A percentile compares a stretch with the other conserved stretches of the same genome.
Conservation (phyloP, 2,888 invertebrate genomes). For the Autographa pulchrina region DNA sequence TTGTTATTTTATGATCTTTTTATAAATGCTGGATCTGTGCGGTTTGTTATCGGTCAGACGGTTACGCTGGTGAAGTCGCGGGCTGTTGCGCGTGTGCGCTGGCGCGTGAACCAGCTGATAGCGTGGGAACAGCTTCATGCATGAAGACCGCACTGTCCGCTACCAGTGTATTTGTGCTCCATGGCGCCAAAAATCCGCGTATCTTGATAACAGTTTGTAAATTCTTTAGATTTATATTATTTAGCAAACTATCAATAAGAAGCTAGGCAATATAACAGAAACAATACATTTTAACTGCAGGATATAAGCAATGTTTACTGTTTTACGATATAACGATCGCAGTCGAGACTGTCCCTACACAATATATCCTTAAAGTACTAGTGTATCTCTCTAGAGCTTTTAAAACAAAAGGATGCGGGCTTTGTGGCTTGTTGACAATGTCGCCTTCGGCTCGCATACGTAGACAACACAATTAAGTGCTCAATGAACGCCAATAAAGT, state of each 20-base stretch:
- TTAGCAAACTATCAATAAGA: neutral
- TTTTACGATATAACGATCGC: constrained; percentile 32
- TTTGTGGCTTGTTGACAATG: constrained; percentile 65
- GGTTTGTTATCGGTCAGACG: constrained; percentile 61
- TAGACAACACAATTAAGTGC: constrained; percentile 74
- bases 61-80: constrained; percentile 69
- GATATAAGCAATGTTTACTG: neutral
- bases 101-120: constrained; percentile 84
- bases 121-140: constrained; percentile 83
- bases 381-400: constrained; percentile 71
- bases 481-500: constrained; percentile 66
- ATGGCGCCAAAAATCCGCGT: constrained; percentile 48
- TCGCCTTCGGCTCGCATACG: constrained; percentile 66
- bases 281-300: neutral
- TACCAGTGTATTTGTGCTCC: constrained; percentile 44
- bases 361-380: constrained; percentile 40
- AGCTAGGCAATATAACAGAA: neutral
- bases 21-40: constrained; percentile 27
- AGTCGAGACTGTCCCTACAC: constrained; percentile 56
- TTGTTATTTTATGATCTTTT: constrained; percentile 12
- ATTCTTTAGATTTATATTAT: neutral
- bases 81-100: constrained; percentile 75
- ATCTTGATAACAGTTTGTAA: constrained; percentile 25
- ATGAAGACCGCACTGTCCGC: constrained; percentile 55
- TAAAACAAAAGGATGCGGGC: constrained; percentile 83